Base-by-base conservation (phyloP, 2,797 vertebrate species). In the Valencia hispanica region DNA sequence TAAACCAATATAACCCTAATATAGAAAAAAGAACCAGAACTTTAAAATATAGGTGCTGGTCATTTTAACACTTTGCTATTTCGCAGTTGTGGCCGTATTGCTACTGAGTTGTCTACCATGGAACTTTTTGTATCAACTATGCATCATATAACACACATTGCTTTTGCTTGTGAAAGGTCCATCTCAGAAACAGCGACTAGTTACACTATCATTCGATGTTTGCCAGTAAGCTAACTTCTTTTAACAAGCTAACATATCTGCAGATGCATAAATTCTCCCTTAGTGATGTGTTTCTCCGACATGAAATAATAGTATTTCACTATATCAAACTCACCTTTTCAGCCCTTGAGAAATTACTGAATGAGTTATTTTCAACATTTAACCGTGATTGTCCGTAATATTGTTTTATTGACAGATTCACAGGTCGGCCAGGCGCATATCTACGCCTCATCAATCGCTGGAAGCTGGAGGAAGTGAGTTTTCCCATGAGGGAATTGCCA, bases 401-500 rank as follows among this genome's bases (percentile, higher is more conserved):
- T 68, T 17, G 14, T 30, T 48, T 30, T 69, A 32, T 65, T 71
- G 69, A 71, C 85, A 98, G 97, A 93, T 98, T 98, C 92, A 97
- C 97, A 78, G 97, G 97, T 89, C 96, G 97, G 85, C 97, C 97
- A 70, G 97, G 97, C 93, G 96, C 97, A 85, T 98, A 98, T 91
- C 93, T 98, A 87, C 96, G 97, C 90, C 96, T 98, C 92, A 96
- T 98, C 94, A 97, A 97, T 91, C 95, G 95, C 88, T 98, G 97
- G 97, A 97, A 97, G 89, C 93, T 98, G 85, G 97, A 98, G 93
- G 97, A 98, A 95, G 97, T 97, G 85, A 94, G 96, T 96, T 79
- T 47, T 76, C 68, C 48, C 69, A 20, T 27, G 11, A 34, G 22
- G 4, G 10, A 84, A 72, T 73, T 78, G n/a, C 77, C 79, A 80